Percentiles rank a stretch among this genome's conserved stretches.
phyloP scores from a whole-genome alignment of 2,113 vertebrate genomes.

The Psettodes erumei region DNA sequence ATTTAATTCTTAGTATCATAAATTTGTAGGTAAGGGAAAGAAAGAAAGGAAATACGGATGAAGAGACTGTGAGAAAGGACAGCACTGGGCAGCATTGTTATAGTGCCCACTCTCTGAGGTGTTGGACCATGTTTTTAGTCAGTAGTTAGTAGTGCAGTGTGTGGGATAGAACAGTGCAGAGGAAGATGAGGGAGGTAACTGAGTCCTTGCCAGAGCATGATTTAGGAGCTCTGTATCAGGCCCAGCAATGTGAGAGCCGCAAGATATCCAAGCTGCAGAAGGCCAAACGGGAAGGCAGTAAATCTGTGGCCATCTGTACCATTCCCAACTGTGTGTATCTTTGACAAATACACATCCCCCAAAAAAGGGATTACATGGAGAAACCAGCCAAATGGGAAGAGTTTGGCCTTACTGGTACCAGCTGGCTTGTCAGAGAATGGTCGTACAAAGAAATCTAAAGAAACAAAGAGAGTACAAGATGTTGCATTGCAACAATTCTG shows the following conservation, averaged over 20 bases:
- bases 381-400: slow-evolving; percentile 76
- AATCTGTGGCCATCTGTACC: slow-evolving; percentile 81
- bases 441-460: slow-evolving; percentile 71
- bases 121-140: slow-evolving; percentile 62
- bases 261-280: slow-evolving; percentile 71
- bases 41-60: background rate
- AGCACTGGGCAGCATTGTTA: slow-evolving; percentile 1
- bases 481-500: slow-evolving; percentile 57
- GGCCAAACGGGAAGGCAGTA: slow-evolving; percentile 76
- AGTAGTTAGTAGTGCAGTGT: slow-evolving; percentile 46
- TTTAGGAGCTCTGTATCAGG: slow-evolving; percentile 78
- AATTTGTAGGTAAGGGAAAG: slow-evolving; percentile 1
- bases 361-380: slow-evolving; percentile 73
- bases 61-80: slow-evolving; percentile 32
- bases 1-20: background rate
- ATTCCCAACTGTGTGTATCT: slow-evolving; percentile 78
- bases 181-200: slow-evolving; percentile 47
- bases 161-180: slow-evolving; percentile 55
- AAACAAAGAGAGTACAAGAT: slow-evolving; percentile 61
- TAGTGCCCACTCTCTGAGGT: slow-evolving; percentile 37
- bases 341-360: slow-evolving; percentile 74
- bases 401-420: slow-evolving; percentile 74
- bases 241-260: slow-evolving; percentile 73
- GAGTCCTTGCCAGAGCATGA: slow-evolving; percentile 74
- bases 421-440: slow-evolving; percentile 72